Conservation (phyloP, 2,797 vertebrate species). For the Euthynnus affinis region DNA sequence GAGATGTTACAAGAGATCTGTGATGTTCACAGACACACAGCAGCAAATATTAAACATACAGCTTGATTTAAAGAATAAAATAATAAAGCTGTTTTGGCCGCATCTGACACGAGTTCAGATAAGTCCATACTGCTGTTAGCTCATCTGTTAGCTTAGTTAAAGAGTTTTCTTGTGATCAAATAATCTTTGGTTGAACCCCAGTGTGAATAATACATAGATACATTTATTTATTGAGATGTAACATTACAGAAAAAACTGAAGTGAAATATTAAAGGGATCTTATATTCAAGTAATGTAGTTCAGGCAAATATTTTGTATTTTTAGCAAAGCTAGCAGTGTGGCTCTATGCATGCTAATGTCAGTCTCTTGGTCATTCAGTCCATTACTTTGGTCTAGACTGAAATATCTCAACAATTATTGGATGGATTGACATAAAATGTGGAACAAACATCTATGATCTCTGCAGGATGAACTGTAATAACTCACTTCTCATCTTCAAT, state of each 20-base stretch:
- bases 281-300: too few relatives aligned
- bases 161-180: conserved; percentile 7
- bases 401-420: too few relatives aligned
- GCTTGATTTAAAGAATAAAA: not conserved
- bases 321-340: too few relatives aligned
- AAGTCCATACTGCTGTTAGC: conserved; percentile 9
- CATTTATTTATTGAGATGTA: too few relatives aligned
- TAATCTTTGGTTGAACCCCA: conserved; percentile 22
- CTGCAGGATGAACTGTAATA: too few relatives aligned
- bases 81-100: not conserved
- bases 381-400: too few relatives aligned
- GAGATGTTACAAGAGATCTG: conserved; percentile 6
- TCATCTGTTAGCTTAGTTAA: not conserved
- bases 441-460: too few relatives aligned
- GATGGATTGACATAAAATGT: too few relatives aligned
- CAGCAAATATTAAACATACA: conserved; percentile 24
- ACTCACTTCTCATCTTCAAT: too few relatives aligned
- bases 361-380: too few relatives aligned
- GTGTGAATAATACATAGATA: conserved; percentile 5
- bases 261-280: not conserved
- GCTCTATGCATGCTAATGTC: too few relatives aligned
- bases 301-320: not conserved
- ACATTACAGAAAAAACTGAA: not conserved
- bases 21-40: conserved; percentile 22
- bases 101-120: not conserved